phyloP scores from a whole-genome alignment of 2,888 invertebrate species.

The Drosophila acutilabella region DNA sequence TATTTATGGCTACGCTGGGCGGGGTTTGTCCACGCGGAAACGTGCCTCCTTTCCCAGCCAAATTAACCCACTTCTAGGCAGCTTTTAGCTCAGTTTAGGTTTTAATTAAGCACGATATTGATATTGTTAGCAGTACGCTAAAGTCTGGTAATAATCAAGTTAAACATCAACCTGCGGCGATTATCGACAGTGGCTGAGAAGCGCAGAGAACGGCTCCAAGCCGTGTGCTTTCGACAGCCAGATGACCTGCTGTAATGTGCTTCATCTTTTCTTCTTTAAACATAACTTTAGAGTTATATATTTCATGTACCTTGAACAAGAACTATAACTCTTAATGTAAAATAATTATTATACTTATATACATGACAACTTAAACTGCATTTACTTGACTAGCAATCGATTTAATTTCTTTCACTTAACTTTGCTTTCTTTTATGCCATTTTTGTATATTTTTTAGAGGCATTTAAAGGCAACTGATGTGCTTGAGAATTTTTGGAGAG shows the following conservation, averaged over 20 bases:
- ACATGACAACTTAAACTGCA: neutral
- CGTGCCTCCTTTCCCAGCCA: neutral
- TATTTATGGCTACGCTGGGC: constrained; percentile 60
- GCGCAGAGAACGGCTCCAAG: neutral
- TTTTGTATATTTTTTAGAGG: constrained; percentile 22
- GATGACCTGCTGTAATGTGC: neutral
- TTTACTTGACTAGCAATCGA: constrained; percentile 34
- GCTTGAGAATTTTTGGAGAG: constrained; percentile 40
- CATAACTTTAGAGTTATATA: too few species aligned
- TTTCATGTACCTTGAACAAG: too few species aligned
- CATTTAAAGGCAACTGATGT: constrained; percentile 37
- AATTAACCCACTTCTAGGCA: constrained; percentile 35
- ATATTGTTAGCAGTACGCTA: constrained; percentile 26
- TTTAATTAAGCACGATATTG: constrained; percentile 77
- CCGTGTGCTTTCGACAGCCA: neutral
- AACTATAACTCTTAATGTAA: neutral
- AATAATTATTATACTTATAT: too few species aligned
- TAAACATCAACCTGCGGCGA: constrained; percentile 63
- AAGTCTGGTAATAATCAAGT: constrained; percentile 59
- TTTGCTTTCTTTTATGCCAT: constrained; percentile 5
- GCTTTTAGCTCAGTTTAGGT: constrained; percentile 29
- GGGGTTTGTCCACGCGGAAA: constrained; percentile 10
- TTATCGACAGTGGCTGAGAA: neutral
- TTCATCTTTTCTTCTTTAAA: too few species aligned
- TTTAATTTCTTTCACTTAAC: constrained; percentile 37